A percentile compares a stretch with the other conserved stretches of the same genome.
phyloP scores from a whole-genome alignment of 2,888 invertebrate genomes.

The Nematopogon swammerdamellus region DNA sequence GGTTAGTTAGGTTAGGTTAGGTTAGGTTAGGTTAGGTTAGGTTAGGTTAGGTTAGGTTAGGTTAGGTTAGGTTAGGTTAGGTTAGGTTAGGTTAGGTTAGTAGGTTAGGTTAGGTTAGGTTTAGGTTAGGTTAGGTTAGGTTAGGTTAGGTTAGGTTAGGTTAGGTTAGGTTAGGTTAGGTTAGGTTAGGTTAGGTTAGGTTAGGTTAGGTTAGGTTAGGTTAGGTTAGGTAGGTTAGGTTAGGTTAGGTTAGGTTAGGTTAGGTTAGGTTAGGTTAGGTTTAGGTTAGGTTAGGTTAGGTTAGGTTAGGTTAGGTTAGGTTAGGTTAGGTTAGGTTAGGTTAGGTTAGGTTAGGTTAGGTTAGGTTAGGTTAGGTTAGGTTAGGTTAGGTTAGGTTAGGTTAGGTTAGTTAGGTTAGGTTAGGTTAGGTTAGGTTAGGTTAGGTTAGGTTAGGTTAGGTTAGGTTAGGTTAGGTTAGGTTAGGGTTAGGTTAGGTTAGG shows the following conservation, averaged over 20 bases:
- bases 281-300: constrained; percentile 6
- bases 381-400: constrained; percentile 8
- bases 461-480: no score
- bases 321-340: constrained; percentile 8
- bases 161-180: constrained; percentile 7
- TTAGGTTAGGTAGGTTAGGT: constrained; percentile 6
- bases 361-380: constrained; percentile 8
- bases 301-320: constrained; percentile 8
- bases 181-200: constrained; percentile 7
- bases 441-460: constrained; percentile 7
- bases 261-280: constrained; percentile 8
- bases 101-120: no score
- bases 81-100: no score
- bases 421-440: constrained; percentile 7
- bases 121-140: no score
- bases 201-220: constrained; percentile 7
- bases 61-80: constrained; percentile 7
- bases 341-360: constrained; percentile 8
- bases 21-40: constrained; percentile 7
- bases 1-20: constrained; percentile 7
- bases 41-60: constrained; percentile 7
- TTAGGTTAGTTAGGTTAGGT: constrained; percentile 7
- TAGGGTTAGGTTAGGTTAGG: constrained; percentile 7
- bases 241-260: constrained; percentile 7
- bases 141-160: constrained; percentile 7